phyloP scores from a whole-genome alignment of 2,113 vertebrate genomes.

The Lutjanus erythropterus region DNA sequence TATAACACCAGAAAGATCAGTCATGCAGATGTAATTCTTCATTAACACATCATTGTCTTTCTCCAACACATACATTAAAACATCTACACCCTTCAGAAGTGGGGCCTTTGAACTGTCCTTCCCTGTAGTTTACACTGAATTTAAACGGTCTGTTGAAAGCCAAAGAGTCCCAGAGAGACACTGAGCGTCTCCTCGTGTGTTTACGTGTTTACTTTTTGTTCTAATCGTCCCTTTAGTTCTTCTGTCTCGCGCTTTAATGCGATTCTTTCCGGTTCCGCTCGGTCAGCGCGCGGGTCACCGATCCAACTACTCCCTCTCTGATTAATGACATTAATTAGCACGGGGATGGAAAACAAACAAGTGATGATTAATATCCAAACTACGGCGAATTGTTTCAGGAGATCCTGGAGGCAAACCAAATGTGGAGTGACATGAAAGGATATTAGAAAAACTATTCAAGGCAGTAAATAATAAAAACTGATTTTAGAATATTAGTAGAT shows the following conservation, averaged over 20 bases:
- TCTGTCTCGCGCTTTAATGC: conserved; percentile 80
- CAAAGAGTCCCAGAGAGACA: conserved; percentile 56
- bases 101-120: conserved; percentile 21
- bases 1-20: background rate
- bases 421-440: conserved; percentile 29
- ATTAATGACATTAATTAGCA: conserved; percentile 84
- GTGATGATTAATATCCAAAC: conserved; percentile 74
- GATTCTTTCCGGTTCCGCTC: conserved; percentile 87
- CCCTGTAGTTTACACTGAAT: conserved; percentile 28
- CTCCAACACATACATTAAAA: background rate
- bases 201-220: conserved; percentile 84
- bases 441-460: background rate
- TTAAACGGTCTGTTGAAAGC: conserved; percentile 23
- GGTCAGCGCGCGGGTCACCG: conserved; percentile 80
- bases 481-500: accelerated
- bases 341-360: conserved; percentile 77
- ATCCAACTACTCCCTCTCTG: conserved; percentile 71
- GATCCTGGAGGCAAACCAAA: conserved; percentile 26
- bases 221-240: conserved; percentile 77
- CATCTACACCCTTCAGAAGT: background rate
- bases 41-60: background rate
- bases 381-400: conserved; percentile 70
- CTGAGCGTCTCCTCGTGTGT: conserved; percentile 66
- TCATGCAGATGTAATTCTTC: background rate
- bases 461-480: background rate